Evolutionary conservation across 2,797 vertebrate genomes (phyloP), one percentile per base, ranked within the genome.

Genomic region (Sebastes alutus): DNA sequence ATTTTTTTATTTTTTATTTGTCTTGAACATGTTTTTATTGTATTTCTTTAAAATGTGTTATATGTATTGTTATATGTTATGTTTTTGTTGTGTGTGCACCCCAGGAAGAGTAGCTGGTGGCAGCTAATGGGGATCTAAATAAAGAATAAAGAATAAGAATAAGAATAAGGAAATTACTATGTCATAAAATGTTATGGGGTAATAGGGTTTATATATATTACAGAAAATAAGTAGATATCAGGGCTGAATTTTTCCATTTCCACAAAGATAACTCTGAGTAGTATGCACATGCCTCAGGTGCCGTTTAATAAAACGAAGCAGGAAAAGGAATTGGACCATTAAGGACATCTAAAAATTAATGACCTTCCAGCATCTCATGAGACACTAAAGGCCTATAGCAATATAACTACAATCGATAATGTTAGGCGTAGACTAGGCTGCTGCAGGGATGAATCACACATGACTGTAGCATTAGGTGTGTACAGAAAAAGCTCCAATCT

Each of bases 381-480:
- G 55, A 80, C 68, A 78, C 64, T 35, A 75, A 72, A 80, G 83
- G 87, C 89, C 87, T 63, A 29, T 77, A 54, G 72, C 73, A 83
- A 62, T 71, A 76, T 46, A 70, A 81, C 61, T 79, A 78, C 23
- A 83, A 85, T 78, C 88, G 76, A 88, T 85, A 0, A 78, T 84
- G 83, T 82, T 52, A 89, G 87, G 77, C 87, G 89, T 82, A 84
- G 72, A 92, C 80, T 46, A 5, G 22, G 56, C 81, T 80, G 86
- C 87, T 13, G 83, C 86, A 86, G 10, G 69, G 77, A 87, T 87
- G 82, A 92, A 89, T 89, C 87, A 85, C 84, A 52, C 49, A 29
- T 10, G 56, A 67, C 27, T 56, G 56, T 55, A 66, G 30, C 63
- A 30, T 59, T 68, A 72, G 83, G 73, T 74, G 76, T 38, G 62